phyloP scores from a whole-genome alignment of 2,888 invertebrate genomes.

The Melieria crassipennis region DNA sequence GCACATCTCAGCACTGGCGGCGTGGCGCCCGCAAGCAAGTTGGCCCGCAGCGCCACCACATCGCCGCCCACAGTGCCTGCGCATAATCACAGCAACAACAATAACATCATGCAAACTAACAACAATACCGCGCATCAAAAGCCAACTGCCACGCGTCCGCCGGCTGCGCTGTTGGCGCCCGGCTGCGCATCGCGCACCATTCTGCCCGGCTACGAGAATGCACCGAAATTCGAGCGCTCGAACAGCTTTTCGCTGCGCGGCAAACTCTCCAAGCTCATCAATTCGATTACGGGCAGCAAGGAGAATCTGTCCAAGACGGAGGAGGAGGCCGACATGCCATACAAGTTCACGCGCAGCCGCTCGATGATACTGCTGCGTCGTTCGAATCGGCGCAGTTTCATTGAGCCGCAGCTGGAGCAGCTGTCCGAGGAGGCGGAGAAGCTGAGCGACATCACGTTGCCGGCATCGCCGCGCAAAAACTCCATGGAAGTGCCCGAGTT shows the following conservation, averaged over 20 bases:
- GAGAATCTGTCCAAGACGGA: constrained; percentile 59
- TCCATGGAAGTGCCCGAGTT: constrained; percentile 45
- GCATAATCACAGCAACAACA: constrained; percentile 52
- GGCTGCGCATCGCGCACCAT: neutral
- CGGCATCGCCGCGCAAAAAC: constrained; percentile 55
- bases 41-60: constrained; percentile 26
- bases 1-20: constrained; percentile 10
- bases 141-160: constrained; percentile 36
- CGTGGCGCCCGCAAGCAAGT: neutral
- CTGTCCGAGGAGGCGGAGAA: constrained; percentile 62
- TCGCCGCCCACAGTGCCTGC: constrained; percentile 51
- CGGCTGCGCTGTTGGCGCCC: constrained; percentile 58
- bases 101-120: constrained; percentile 57
- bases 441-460: constrained; percentile 54
- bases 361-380: constrained; percentile 63
- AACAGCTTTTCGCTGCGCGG: constrained; percentile 63
- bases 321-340: constrained; percentile 48
- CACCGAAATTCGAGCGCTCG: constrained; percentile 62
- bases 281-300: constrained; percentile 63
- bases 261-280: constrained; percentile 60
- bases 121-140: constrained; percentile 53
- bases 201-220: constrained; percentile 45
- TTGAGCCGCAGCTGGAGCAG: constrained; percentile 63
- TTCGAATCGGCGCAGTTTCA: constrained; percentile 61
- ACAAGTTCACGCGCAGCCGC: constrained; percentile 62